Evolutionary conservation across 2,888 invertebrate species (phyloP).

Genomic region (Agonopterix arenella): DNA sequence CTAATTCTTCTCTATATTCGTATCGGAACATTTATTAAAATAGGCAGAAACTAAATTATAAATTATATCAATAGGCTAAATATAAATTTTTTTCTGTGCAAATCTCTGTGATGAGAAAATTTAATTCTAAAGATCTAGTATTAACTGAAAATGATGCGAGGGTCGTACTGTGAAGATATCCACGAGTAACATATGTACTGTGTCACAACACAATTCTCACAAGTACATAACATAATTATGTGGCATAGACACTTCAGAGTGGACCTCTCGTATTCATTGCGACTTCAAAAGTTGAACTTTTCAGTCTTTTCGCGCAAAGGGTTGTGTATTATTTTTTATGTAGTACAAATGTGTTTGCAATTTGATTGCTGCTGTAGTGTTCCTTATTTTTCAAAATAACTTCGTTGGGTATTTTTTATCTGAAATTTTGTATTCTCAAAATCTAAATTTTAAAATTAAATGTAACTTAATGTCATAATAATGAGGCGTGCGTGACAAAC

Average conservation of each 20-base stretch:
- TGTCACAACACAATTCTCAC: slow-evolving; percentile 11
- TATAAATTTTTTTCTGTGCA: slow-evolving; percentile 60
- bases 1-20: slow-evolving; percentile 57
- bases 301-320: slow-evolving; percentile 76
- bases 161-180: slow-evolving; percentile 37
- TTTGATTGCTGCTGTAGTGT: slow-evolving; percentile 76
- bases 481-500: slow-evolving; percentile 48
- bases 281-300: slow-evolving; percentile 72
- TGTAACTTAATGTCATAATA: slow-evolving; percentile 42
- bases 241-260: background rate
- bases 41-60: slow-evolving; percentile 65
- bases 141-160: slow-evolving; percentile 59
- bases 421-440: slow-evolving; percentile 45
- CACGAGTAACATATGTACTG: slow-evolving; percentile 8
- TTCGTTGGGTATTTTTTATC: slow-evolving; percentile 65
- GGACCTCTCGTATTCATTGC: slow-evolving; percentile 42
- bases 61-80: slow-evolving; percentile 72
- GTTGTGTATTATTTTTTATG: slow-evolving; percentile 76
- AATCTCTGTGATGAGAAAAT: slow-evolving; percentile 73
- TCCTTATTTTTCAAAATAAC: slow-evolving; percentile 63
- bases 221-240: slow-evolving; percentile 2
- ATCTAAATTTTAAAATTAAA: slow-evolving; percentile 36
- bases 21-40: slow-evolving; percentile 61
- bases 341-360: slow-evolving; percentile 77
- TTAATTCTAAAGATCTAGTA: slow-evolving; percentile 72